Evolutionary conservation across 2,797 vertebrate species (phyloP), one percentile per base, ranked within the genome.

Genomic region (Chloroceryle inda): DNA sequence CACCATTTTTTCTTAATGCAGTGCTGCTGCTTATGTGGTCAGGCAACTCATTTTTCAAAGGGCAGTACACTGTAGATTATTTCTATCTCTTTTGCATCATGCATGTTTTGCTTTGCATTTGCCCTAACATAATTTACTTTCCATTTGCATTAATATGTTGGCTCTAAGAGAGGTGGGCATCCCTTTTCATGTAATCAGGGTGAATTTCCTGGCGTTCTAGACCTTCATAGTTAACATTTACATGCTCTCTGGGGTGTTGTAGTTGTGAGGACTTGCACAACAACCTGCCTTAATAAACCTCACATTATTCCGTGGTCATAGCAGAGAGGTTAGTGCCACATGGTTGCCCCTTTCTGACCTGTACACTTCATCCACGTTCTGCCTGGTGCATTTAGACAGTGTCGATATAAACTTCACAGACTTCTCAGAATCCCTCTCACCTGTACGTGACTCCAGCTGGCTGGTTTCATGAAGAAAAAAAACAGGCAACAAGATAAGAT

Each of bases 21-120:
- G 3, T 19, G 45, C 68, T 91, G 35, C 44, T 53, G 68, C 49
- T 37, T 22, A 0, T 13, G 44, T 50, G 88, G 66, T 71, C 68
- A 71, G 68, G 19, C 21, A 94, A 53, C 50, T 88, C 11, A 4
- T 29, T 81, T 92, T 83, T 83, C 76, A 61, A 75, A 91, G 56
- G 47, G 12, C 23, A 16, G 0, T n/a, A 12, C 27, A 2, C 72
- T 35, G 0, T 5, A 44, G 33, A 33, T 89, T 35, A 33, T 92
- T 91, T 85, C 29, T 45, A 53, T 93, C 53, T 78, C 1, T 68
- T 95, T 94, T 95, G 47, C 59, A 42, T 80, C 7, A 5, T 18
- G 33, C 3, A 0, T 78, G 33, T 80, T 80, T 53, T 66, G 45
- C 77, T 87, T 91, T 92, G 27, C 82, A 45, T 88, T 49, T 83